A percentile compares a stretch with the other conserved stretches of the same genome.
Conservation (phyloP, 2,888 invertebrate genomes). For the Netelia inedita region DNA sequence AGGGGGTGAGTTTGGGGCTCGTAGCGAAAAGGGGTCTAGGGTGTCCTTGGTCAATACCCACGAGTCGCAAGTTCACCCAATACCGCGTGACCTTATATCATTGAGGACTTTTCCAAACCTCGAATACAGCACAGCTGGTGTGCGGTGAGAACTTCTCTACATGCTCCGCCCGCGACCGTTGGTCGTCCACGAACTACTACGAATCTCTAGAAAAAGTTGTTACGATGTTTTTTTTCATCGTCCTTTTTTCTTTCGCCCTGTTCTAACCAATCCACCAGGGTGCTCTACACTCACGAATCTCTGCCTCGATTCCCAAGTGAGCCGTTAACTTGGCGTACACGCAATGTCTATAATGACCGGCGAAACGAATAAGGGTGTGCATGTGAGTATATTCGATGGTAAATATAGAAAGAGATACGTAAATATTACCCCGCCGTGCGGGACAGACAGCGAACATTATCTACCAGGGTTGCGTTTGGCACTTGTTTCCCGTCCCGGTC, state of each 20-base stretch:
- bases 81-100: conserved; percentile 45
- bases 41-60: conserved; percentile 17
- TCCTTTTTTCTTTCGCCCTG: not conserved
- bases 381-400: conserved; percentile 5
- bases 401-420: conserved; percentile 15
- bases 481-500: conserved; percentile 68
- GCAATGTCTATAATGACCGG: conserved; percentile 37
- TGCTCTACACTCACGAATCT: not conserved
- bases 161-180: not conserved
- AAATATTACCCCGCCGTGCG: not conserved
- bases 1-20: not conserved
- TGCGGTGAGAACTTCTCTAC: conserved; percentile 3
- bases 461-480: conserved; percentile 41
- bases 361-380: conserved; percentile 14
- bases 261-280: not conserved
- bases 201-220: conserved; percentile 7
- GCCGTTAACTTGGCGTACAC: conserved; percentile 41
- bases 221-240: not conserved
- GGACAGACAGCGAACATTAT: conserved; percentile 55
- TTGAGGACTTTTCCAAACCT: not conserved
- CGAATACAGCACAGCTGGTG: not conserved
- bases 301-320: conserved; percentile 42
- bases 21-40: conserved; percentile 21
- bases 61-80: conserved; percentile 44
- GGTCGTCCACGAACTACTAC: not conserved